Base-by-base conservation (phyloP, 2,113 vertebrate species). In the Mystacornis crossleyi region DNA sequence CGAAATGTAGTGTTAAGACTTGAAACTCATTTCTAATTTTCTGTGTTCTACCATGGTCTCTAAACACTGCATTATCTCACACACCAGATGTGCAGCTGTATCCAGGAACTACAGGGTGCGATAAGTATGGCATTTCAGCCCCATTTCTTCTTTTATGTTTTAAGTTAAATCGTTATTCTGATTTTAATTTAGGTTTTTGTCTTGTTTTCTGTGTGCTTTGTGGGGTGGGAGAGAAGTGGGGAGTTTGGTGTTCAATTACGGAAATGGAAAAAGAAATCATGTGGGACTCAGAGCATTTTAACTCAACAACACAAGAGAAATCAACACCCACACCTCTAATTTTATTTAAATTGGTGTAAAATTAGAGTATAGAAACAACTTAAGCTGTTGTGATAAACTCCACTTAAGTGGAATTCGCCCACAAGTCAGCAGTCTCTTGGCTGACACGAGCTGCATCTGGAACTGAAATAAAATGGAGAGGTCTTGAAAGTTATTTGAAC, bases 51-150 rank as follows among this genome's bases (percentile, higher is more conserved):
- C 31, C 40, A 28, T 6, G 3, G 83, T 90, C 84, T 92, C 94
- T 34, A 38, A 97, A 81, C 94, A 91, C 81, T 11, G 8, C 65
- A 90, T 97, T 98, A 97, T 97, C 58, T 17, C 54, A 9, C 74
- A 80, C 3, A 66, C 83, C 96, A 96, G 78, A 82, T 97, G 81
- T 93, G 61, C 72, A 43, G 48, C 83, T 86, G 26, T 29, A 90
- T 95, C 89, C 84, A 95, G 94, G 87, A 90, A 77, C 88, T 62
- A 78, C 79, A 95, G 94, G 73, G 92, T 90, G 11, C 0, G 33
- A 50, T 89, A 90, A 93, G 51, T 31, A 84, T 14, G n/a, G 89
- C 80, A 93, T 84, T 95, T 91, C 92, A 91, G 78, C 64, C 81
- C 69, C 71, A 73, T 69, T 97, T 85, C 90, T 84, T 48, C 73